These are phyloP conservation scores for Pocillopora grandis DNA, from an alignment of 92 coral and sea anemone genomes.

Conservation along the genomic window DNA sequence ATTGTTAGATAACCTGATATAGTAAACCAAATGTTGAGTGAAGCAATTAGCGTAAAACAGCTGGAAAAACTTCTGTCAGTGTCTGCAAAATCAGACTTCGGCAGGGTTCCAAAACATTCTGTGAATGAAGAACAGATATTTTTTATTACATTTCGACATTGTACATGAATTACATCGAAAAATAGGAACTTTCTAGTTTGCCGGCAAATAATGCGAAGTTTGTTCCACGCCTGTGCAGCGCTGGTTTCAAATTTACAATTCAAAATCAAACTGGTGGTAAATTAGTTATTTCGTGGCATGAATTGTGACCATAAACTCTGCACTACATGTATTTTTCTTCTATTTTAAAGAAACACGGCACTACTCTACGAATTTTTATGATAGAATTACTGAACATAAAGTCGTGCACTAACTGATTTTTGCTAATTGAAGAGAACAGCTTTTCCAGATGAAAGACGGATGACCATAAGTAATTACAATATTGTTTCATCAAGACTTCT, in stretches of 20 bases:
- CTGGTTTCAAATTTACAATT: too few species aligned
- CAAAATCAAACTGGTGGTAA: too few species aligned
- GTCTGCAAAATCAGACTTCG: conserved; percentile 13
- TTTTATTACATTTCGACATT: background rate
- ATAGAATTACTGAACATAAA: background rate
- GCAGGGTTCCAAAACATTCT: conserved; percentile 1
- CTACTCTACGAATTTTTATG: background rate
- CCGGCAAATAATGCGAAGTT: background rate
- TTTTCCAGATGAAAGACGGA: background rate
- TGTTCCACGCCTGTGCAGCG: background rate
- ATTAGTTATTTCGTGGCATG: too few species aligned
- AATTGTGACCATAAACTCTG: too few species aligned
- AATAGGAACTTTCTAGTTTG: too few species aligned
- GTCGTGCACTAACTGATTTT: background rate
- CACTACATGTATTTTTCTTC: background rate
- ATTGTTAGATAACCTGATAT: background rate
- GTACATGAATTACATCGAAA: background rate
- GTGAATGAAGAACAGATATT: background rate
- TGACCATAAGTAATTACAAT: background rate
- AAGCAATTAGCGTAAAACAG: conserved; percentile 2
- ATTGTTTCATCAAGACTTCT: conserved; percentile 6
- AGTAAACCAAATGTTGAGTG: background rate
- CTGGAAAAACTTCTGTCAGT: conserved; percentile 6
- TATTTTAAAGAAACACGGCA: background rate
- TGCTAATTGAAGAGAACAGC: background rate